Base-by-base conservation (phyloP, 2,797 vertebrate species). In the Erethizon dorsatum region DNA sequence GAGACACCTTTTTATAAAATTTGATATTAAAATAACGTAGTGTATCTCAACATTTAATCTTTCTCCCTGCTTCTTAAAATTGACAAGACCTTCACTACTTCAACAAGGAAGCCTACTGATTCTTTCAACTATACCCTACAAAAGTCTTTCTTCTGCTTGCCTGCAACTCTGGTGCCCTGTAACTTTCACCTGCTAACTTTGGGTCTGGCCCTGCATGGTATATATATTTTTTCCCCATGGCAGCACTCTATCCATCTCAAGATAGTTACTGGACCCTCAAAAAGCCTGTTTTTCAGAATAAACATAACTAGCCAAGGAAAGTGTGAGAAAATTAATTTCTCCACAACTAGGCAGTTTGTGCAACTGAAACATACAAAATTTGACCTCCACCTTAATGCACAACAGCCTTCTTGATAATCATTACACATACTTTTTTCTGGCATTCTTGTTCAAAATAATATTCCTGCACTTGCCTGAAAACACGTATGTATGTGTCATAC, bases 331-430 rank as follows among this genome's bases (percentile, higher is more conserved):
- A 31, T 71, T 28, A 94, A 95, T 57, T 78, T 78, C 96, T 97
- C 95, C 94, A 26, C 0, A 87, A 59, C 31, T 78, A 83, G 45
- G 65, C 28, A 63, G 45, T 94, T 97, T 92, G 57, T 88, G 59
- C 57, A 93, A 26, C 52, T 94, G 50, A 83, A 94, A 97, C 50
- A 90, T 65, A 89, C 18, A 94, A 88, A 75, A 92, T 96, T 83
- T 89, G 24, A 75, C 65, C 83, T 88, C 86, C 88, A 69, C 0
- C 0, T 22, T 94, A 73, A 97, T 79, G 17, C 37, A 97, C 96
- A 97, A 9, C 12, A 91, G 94, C 12, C 54, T 95, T 97, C 77
- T 94, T 85, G 24, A 71, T 96, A 97, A 94, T 95, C 50, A 94
- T 77, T 94, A 14, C 93, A 95, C 97, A 98, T 87, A 80, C 5